These are phyloP conservation scores for Notoglanidium macrostoma DNA, from an alignment of 2,797 vertebrate species.

Conservation along the genomic window DNA sequence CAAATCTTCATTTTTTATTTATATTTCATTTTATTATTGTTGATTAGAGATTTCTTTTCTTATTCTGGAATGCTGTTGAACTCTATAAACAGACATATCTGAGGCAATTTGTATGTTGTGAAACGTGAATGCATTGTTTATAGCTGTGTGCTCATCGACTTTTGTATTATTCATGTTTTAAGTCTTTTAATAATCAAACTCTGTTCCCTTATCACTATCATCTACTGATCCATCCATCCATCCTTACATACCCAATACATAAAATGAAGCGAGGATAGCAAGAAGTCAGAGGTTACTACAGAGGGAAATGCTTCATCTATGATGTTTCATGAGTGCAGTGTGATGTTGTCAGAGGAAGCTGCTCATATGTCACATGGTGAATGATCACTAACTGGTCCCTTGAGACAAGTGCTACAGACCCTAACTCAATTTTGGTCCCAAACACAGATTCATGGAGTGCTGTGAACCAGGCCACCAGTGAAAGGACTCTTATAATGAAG, in stretches of 20 bases:
- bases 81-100: not conserved
- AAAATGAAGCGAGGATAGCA: not conserved
- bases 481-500: constrained; percentile 44
- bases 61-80: not conserved
- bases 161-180: not conserved
- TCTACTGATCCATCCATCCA: not conserved
- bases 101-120: not conserved
- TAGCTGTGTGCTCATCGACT: not conserved
- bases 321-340: constrained; percentile 22
- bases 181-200: not conserved
- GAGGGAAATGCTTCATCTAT: not conserved
- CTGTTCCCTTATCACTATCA: not conserved
- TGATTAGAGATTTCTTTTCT: not conserved
- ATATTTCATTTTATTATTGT: no score
- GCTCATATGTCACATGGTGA: constrained; percentile 55
- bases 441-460: constrained; percentile 64
- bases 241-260: not conserved
- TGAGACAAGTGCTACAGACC: constrained; percentile 56
- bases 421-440: constrained; percentile 66
- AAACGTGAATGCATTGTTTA: not conserved
- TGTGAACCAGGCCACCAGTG: constrained; percentile 48
- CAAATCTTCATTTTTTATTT: not conserved
- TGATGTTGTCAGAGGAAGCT: constrained; percentile 52
- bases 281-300: not conserved
- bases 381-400: constrained; percentile 56